phyloP scores from a whole-genome alignment of 35 echinoderm and acorn worm species.

The Heliocidaris tuberculata region DNA sequence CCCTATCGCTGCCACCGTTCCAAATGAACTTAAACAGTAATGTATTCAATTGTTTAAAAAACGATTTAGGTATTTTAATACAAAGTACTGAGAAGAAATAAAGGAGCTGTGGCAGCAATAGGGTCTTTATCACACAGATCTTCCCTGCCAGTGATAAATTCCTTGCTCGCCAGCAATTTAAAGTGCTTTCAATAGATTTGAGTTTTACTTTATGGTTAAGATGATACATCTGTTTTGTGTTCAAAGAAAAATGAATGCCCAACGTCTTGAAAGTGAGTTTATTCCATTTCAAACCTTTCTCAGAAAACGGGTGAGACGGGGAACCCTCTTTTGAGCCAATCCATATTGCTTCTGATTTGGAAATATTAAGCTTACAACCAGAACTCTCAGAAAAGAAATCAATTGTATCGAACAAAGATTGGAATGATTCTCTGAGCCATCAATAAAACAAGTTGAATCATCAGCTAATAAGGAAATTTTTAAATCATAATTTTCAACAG shows the following conservation, averaged over 20 bases:
- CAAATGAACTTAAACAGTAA: constrained; percentile 8
- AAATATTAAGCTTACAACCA: not conserved
- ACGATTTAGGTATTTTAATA: not conserved
- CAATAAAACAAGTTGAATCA: not conserved
- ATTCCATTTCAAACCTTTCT: too few relatives aligned
- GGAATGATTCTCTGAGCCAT: not conserved
- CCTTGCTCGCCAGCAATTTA: too few relatives aligned
- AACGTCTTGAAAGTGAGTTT: too few relatives aligned
- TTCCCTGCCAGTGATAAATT: too few relatives aligned
- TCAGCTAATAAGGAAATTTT: constrained; percentile 4
- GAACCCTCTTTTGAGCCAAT: too few relatives aligned
- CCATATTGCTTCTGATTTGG: too few relatives aligned
- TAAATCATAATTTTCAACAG: not conserved
- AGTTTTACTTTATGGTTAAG: too few relatives aligned
- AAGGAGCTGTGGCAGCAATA: constrained; percentile 10
- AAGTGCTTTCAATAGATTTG: too few relatives aligned
- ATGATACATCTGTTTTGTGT: too few relatives aligned
- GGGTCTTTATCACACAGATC: constrained; percentile 12
- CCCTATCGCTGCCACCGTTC: not conserved
- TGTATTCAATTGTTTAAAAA: constrained; percentile 1
- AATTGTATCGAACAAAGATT: not conserved
- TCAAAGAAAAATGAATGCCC: too few relatives aligned
- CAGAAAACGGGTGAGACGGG: too few relatives aligned
- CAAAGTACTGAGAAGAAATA: not conserved
- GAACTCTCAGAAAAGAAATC: constrained; percentile 6